A percentile compares a stretch with the other conserved stretches of the same genome.
Evolutionary conservation across 92 coral and sea anemone genomes (phyloP).

Genomic region (Phenganax subtilis): DNA sequence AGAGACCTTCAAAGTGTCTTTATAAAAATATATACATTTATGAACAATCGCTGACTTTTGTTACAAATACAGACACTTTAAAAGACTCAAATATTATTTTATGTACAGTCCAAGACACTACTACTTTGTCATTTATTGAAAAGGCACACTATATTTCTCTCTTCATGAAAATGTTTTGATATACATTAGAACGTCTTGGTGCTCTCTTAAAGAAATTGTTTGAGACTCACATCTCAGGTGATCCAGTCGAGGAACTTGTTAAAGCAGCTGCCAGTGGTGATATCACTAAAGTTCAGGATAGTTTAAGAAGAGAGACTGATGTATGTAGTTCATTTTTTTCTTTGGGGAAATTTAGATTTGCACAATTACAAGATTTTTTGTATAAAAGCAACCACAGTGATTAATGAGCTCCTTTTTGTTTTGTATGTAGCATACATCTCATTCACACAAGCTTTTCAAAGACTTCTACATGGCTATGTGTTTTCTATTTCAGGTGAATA

Average conservation of each 20-base stretch:
- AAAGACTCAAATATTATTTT: too few species aligned
- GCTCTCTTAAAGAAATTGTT: slow-evolving; percentile 91
- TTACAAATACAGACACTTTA: too few species aligned
- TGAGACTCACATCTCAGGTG: slow-evolving; percentile 96
- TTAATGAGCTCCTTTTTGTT: too few species aligned
- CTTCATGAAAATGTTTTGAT: background rate
- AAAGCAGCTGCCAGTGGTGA: slow-evolving; percentile 99
- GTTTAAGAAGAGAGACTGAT: slow-evolving; percentile 69
- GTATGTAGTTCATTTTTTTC: slow-evolving; percentile 43
- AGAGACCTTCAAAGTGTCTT: too few species aligned
- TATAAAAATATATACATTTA: too few species aligned
- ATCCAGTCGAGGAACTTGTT: slow-evolving; percentile 90
- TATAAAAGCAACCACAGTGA: too few species aligned
- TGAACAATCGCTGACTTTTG: too few species aligned
- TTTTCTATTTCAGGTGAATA: slow-evolving; percentile 59
- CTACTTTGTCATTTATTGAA: too few species aligned
- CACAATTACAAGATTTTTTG: background rate
- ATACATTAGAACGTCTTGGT: slow-evolving; percentile 65
- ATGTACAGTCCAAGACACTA: too few species aligned
- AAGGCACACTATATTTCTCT: background rate
- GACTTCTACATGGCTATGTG: background rate
- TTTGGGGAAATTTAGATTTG: background rate
- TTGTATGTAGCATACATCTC: too few species aligned
- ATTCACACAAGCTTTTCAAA: background rate
- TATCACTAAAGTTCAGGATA: slow-evolving; percentile 68